These are phyloP conservation scores for Sternarchorhynchus goeldii DNA, from an alignment of 2,797 vertebrate species.

Conservation along the genomic window DNA sequence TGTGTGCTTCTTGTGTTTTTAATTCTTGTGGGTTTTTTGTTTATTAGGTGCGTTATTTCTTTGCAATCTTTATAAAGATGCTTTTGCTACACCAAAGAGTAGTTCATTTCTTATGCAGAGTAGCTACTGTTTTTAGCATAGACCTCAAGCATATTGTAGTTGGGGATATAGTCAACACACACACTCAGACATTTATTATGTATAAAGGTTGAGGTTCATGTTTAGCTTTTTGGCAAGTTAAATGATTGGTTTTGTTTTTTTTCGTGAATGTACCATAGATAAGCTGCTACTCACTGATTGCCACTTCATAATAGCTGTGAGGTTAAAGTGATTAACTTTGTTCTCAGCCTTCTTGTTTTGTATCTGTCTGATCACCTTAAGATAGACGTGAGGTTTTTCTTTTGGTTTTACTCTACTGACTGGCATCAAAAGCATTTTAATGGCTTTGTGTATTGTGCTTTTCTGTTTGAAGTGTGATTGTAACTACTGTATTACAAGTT, in stretches of 20 bases:
- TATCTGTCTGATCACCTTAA: conserved; percentile 84
- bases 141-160: conserved; percentile 89
- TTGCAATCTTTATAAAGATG: conserved; percentile 61
- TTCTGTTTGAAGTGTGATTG: conserved; percentile 96
- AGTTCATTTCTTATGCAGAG: conserved; percentile 89
- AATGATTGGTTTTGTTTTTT: conserved; percentile 94
- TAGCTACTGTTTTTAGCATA: conserved; percentile 86
- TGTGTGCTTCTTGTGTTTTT: conserved; percentile 67
- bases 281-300: conserved; percentile 99
- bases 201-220: conserved; percentile 84
- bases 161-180: conserved; percentile 74
- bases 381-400: conserved; percentile 84
- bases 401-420: conserved; percentile 71
- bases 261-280: conserved; percentile 99
- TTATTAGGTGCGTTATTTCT: conserved; percentile 70
- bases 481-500: conserved; percentile 99
- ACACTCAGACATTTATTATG: conserved; percentile 57
- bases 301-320: conserved; percentile 99
- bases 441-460: conserved; percentile 81
- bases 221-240: conserved; percentile 87
- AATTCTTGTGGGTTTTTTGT: conserved; percentile 54
- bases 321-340: conserved; percentile 95
- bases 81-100: conserved; percentile 98
- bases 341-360: conserved; percentile 89
- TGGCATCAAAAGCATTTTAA: conserved; percentile 74